A percentile compares a stretch with the other conserved stretches of the same genome.
Conservation (phyloP, 2,888 invertebrate species). For the Boloria selene region DNA sequence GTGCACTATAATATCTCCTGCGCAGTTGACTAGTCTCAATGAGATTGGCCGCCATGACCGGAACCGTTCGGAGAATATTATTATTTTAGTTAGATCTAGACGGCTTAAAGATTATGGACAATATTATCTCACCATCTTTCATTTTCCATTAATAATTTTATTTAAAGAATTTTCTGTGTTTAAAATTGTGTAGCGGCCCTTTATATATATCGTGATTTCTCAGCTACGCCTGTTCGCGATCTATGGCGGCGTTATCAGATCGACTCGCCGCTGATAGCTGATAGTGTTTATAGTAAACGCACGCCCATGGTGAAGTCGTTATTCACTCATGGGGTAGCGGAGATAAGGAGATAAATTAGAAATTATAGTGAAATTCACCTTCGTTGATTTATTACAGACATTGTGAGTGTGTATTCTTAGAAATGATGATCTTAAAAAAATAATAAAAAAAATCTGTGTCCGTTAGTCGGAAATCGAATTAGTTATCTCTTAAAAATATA, state of each 20-base stretch:
- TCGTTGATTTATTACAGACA: background rate
- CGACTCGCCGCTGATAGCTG: constrained; percentile 14
- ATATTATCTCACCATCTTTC: too few relatives aligned
- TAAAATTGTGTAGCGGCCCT: background rate
- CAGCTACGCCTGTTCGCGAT: constrained; percentile 11
- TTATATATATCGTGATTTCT: background rate
- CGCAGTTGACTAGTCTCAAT: too few relatives aligned
- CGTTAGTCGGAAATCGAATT: too few relatives aligned
- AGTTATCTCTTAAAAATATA: too few relatives aligned
- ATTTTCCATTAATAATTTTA: background rate
- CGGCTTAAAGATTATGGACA: too few relatives aligned
- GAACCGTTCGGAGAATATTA: too few relatives aligned
- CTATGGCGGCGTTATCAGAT: constrained; percentile 16
- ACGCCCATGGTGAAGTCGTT: constrained; percentile 4
- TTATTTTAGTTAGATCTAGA: too few relatives aligned
- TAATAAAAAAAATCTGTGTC: too few relatives aligned
- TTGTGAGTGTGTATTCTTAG: too few relatives aligned
- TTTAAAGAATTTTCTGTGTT: background rate
- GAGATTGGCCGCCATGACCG: too few relatives aligned
- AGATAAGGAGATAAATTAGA: constrained; percentile 5
- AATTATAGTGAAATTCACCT: background rate
- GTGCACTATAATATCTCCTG: too few relatives aligned
- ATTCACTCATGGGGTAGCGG: constrained; percentile 9
- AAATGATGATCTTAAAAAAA: too few relatives aligned
- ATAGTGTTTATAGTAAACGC: constrained; percentile 18